Conservation (phyloP, 2,113 vertebrate species). For the Rhinoptilus africanus region DNA sequence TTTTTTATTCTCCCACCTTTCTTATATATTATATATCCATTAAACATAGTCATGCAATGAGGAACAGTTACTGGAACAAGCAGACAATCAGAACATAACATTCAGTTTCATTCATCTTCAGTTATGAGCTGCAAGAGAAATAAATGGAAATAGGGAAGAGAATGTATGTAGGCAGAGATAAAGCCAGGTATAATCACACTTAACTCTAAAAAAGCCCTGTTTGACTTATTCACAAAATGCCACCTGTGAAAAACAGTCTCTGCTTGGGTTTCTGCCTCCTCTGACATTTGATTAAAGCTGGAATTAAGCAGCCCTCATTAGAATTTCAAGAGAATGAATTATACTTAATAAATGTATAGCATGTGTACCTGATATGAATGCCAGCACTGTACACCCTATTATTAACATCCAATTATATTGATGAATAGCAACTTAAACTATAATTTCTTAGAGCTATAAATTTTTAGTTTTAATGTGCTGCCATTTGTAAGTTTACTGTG, state of each 20-base stretch:
- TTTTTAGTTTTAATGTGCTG: constrained; percentile 53
- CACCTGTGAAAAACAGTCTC: constrained; percentile 36
- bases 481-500: constrained; percentile 46
- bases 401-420: constrained; percentile 68
- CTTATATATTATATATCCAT: background rate
- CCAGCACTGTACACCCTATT: constrained; percentile 1
- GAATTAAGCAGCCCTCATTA: constrained; percentile 63
- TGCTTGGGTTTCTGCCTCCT: constrained; percentile 42
- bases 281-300: constrained; percentile 64
- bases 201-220: background rate
- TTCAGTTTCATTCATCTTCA: background rate
- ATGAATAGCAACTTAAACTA: constrained; percentile 68
- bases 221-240: constrained; percentile 31
- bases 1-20: background rate
- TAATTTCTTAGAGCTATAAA: constrained; percentile 56
- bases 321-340: constrained; percentile 50
- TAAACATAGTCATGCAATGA: background rate
- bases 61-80: background rate
- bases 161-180: background rate
- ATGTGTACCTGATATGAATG: constrained; percentile 39
- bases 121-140: background rate
- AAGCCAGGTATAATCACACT: constrained; percentile 9
- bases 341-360: constrained; percentile 49
- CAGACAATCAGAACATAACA: background rate
- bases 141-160: background rate